Conservation (phyloP, 2,888 invertebrate genomes). For the Pammene aurita region DNA sequence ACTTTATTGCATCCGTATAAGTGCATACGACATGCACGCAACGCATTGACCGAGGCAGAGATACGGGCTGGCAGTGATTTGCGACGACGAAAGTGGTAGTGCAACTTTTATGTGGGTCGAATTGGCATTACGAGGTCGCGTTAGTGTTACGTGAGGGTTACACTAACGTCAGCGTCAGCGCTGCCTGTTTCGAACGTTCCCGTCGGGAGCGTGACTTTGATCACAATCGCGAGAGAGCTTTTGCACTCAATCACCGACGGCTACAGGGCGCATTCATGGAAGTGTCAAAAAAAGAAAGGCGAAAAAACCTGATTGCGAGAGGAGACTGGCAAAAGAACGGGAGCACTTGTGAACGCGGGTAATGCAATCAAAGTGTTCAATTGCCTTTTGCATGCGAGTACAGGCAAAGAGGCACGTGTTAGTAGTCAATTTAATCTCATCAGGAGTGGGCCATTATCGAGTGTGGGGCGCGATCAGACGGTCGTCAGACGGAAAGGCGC, state of each 20-base stretch:
- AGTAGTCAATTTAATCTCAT: constrained; percentile 72
- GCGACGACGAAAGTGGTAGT: constrained; percentile 82
- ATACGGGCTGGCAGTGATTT: constrained; percentile 77
- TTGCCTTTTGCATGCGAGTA: constrained; percentile 35
- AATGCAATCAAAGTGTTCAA: constrained; percentile 17
- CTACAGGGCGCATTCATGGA: constrained; percentile 8
- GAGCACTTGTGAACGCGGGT: constrained; percentile 13
- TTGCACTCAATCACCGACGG: constrained; percentile 18
- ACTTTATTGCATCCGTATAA: constrained; percentile 81
- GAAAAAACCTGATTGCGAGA: constrained; percentile 24
- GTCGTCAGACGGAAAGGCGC: constrained; percentile 77
- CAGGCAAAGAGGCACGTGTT: constrained; percentile 56
- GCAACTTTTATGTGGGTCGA: constrained; percentile 81
- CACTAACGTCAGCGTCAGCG: constrained; percentile 30
- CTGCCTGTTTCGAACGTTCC: constrained; percentile 27
- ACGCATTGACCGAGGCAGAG: constrained; percentile 82
- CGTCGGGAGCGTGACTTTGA: constrained; percentile 30
- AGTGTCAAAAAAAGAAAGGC: constrained; percentile 19
- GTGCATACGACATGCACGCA: constrained; percentile 80
- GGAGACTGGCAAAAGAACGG: constrained; percentile 23
- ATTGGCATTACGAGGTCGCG: constrained; percentile 69
- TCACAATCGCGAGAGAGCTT: constrained; percentile 19
- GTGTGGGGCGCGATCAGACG: constrained; percentile 75
- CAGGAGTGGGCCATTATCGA: constrained; percentile 72
- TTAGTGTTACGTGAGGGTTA: constrained; percentile 70